Percentiles rank a stretch among this genome's conserved stretches.
Conservation (phyloP, 2,797 vertebrate genomes). For the Cirrhinus molitorella region DNA sequence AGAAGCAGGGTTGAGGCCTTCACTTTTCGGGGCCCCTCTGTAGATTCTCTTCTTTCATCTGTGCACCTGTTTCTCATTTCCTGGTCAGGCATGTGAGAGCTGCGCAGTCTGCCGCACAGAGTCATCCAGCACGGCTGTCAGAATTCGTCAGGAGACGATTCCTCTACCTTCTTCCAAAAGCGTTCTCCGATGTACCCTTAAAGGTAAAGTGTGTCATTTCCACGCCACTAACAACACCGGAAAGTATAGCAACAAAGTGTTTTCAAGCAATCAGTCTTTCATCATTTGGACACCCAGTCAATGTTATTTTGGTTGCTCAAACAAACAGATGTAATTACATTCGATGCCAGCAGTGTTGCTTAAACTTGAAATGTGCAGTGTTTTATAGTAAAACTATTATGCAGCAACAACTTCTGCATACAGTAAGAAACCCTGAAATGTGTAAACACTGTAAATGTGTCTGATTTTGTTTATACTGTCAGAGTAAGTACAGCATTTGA, state of each 20-base stretch:
- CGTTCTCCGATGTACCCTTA: not conserved
- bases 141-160: constrained; percentile 56
- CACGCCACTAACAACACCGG: not conserved
- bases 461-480: not conserved
- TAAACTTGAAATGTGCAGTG: not conserved
- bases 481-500: not conserved
- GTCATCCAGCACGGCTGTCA: constrained; percentile 62
- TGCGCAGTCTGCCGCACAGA: constrained; percentile 16
- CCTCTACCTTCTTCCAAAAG: constrained; percentile 35
- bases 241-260: not conserved
- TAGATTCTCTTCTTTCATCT: constrained; percentile 65
- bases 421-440: not conserved
- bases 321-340: not conserved
- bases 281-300: not conserved
- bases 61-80: constrained; percentile 68
- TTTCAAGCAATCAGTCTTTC: not conserved
- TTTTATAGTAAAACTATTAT: not conserved
- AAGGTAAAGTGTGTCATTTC: not conserved
- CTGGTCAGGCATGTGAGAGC: constrained; percentile 59
- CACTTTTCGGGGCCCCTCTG: constrained; percentile 57
- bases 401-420: not conserved
- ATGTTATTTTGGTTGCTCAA: not conserved
- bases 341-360: not conserved
- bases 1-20: constrained; percentile 42
- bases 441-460: not conserved